phyloP scores from a whole-genome alignment of 2,888 invertebrate genomes.

The Slavum lentiscoides region DNA sequence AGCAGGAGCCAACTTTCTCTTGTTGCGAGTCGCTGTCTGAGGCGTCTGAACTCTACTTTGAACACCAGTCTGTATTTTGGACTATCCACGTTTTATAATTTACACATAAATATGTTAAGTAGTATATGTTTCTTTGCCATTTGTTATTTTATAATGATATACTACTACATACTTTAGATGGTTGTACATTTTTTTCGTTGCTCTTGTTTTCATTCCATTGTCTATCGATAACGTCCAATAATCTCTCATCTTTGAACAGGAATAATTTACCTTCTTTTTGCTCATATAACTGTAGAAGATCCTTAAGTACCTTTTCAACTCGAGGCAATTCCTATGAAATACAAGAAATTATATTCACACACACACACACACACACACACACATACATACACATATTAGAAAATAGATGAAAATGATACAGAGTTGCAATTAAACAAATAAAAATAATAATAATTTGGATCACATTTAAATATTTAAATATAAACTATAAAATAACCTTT shows the following conservation, averaged over 20 bases:
- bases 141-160: no score
- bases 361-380: not conserved
- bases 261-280: constrained; percentile 64
- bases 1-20: constrained; percentile 32
- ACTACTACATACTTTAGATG: constrained; percentile 28
- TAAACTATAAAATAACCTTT: constrained; percentile 59
- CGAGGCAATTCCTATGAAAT: constrained; percentile 67
- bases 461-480: no score
- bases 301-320: constrained; percentile 70
- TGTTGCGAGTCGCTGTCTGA: not conserved
- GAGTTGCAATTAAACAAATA: not conserved
- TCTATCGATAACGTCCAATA: constrained; percentile 67
- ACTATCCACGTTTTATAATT: constrained; percentile 2
- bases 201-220: constrained; percentile 64
- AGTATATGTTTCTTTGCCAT: not conserved
- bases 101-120: not conserved
- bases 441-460: no score
- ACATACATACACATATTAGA: not conserved
- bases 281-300: constrained; percentile 65
- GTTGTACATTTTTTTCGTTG: constrained; percentile 22
- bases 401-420: not conserved
- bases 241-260: constrained; percentile 67
- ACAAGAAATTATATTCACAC: constrained; percentile 32
- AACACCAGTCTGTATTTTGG: constrained; percentile 12
- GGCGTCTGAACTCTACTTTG: constrained; percentile 29